Evolutionary conservation across 2,888 invertebrate genomes (phyloP).

Genomic region (Pheosia gnoma): DNA sequence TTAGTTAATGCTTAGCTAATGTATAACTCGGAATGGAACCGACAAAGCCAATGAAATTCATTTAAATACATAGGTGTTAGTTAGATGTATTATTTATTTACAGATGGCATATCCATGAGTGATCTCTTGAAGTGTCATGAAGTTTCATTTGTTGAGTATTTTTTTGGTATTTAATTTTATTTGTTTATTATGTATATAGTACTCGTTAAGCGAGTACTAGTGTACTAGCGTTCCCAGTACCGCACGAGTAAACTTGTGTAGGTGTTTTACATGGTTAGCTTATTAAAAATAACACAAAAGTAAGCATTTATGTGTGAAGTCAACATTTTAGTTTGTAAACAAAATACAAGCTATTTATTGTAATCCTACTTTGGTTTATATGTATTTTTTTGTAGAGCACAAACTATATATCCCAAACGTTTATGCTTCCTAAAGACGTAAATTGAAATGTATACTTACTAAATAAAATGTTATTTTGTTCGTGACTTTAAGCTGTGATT

Average conservation of each 20-base stretch:
- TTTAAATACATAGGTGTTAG: background rate
- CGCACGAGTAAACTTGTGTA: too few species aligned
- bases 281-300: slow-evolving; percentile 21
- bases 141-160: slow-evolving; percentile 38
- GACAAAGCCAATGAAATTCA: too few species aligned
- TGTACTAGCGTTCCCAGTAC: too few species aligned
- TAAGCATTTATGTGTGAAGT: background rate
- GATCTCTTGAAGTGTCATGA: slow-evolving; percentile 53
- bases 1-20: too few species aligned
- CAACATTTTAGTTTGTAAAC: too few species aligned
- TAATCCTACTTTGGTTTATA: background rate
- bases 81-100: background rate
- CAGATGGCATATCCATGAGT: slow-evolving; percentile 30
- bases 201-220: background rate
- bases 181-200: slow-evolving; percentile 34
- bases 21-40: too few species aligned
- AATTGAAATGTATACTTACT: slow-evolving; percentile 5
- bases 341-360: too few species aligned
- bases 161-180: slow-evolving; percentile 60
- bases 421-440: background rate
- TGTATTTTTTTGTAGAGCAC: background rate
- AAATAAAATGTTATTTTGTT: slow-evolving; percentile 24
- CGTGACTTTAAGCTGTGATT: slow-evolving; percentile 50
- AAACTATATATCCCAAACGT: background rate
- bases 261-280: slow-evolving; percentile 29